Percentiles rank a stretch among this genome's conserved stretches.
These are phyloP conservation scores for Pardosa pseudoannulata DNA, from an alignment of 2,888 invertebrate genomes.

Conservation along the genomic window DNA sequence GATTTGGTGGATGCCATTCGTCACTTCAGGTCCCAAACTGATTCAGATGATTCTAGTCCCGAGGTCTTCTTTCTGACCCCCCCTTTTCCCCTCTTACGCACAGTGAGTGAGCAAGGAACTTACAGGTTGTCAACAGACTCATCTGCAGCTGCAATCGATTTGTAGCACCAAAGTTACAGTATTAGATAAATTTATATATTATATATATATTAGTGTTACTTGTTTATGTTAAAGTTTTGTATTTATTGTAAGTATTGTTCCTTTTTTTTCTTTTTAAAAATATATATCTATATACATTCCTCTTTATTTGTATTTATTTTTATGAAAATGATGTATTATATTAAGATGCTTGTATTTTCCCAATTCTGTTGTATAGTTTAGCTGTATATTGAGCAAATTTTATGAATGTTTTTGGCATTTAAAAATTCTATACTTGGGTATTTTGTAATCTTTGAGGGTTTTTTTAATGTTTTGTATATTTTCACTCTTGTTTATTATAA, in stretches of 20 bases:
- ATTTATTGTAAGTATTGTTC: slow-evolving; percentile 13
- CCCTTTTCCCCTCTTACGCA: slow-evolving; percentile 74
- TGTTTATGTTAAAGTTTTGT: not conserved
- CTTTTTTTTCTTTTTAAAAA: not conserved
- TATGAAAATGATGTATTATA: no score
- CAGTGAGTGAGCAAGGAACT: slow-evolving; percentile 74
- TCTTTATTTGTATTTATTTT: no score
- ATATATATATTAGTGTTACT: not conserved
- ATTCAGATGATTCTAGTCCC: slow-evolving; percentile 81
- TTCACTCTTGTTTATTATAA: no score
- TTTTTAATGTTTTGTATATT: no score
- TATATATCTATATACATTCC: not conserved
- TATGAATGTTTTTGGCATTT: no score
- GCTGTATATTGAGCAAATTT: no score
- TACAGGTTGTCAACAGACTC: slow-evolving; percentile 44
- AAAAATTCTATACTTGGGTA: no score
- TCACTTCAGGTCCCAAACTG: slow-evolving; percentile 82
- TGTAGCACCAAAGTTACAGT: not conserved
- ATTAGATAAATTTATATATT: no score
- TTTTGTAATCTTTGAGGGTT: no score
- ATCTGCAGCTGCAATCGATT: slow-evolving; percentile 41
- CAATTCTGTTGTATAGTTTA: no score
- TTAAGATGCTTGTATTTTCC: no score
- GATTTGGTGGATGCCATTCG: slow-evolving; percentile 87
- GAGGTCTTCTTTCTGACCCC: slow-evolving; percentile 78